Evolutionary conservation across 2,797 vertebrate genomes (phyloP), one percentile per base, ranked within the genome.

Genomic region (Astyanax mexicanus): DNA sequence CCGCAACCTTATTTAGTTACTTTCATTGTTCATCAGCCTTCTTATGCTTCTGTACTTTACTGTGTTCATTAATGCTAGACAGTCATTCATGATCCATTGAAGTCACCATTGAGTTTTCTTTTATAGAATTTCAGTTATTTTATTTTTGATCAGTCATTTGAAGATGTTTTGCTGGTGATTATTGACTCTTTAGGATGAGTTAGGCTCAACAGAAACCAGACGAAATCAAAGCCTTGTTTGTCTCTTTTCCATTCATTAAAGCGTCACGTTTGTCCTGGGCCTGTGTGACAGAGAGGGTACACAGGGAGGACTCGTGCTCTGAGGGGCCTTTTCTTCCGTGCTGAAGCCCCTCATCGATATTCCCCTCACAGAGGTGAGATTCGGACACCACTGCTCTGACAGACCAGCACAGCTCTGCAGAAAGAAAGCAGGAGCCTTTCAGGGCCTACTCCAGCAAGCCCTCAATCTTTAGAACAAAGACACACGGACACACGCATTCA

Each of bases 301-400:
- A 91, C 81, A 90, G 90, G 86, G 90, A 84, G 85, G 89, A 90
- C 86, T 92, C 90, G 87, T 87, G 84, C 82, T 88, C 87, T 87
- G 81, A 89, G 90, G 86, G 83, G 81, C 81, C 85, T 86, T 91
- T 91, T 93, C 85, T 92, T 92, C 81, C 79, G 80, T 88, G 88
- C 86, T 88, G 79, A 88, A 90, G 80, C 84, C 86, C 86, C 90
- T 94, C 90, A 94, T 95, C 91, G 83, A 87, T 90, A 95, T 96
- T 94, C 93, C 58, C 86, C 89, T 91, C 91, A 92, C 91, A 93
- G 80, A 90, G 72, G 67, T 74, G 80, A 84, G 86, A 87, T 90
- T 92, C 88, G 92, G 88, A 87, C 89, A 88, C 88, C 86, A 88
- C 81, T 86, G 83, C 85, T 89, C 86, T 91, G 88, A 91, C 89